Evolutionary conservation across 92 coral and sea anemone species (phyloP).

Genomic region (Plumapathes pennacea): DNA sequence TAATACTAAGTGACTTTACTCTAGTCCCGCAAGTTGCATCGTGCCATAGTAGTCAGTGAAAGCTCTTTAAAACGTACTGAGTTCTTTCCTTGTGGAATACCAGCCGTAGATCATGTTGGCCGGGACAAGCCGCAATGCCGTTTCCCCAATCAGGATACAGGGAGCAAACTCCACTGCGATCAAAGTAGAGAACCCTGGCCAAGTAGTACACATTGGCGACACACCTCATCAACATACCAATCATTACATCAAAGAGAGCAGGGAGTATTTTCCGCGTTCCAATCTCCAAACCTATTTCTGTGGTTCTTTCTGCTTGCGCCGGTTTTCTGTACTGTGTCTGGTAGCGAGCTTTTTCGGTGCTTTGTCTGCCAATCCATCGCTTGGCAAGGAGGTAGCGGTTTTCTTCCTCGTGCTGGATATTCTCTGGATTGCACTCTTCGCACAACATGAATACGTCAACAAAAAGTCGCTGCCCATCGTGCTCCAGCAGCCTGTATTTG

Average conservation of each 20-base stretch:
- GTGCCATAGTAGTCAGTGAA: no score
- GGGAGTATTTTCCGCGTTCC: conserved; percentile 46
- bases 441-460: conserved; percentile 67
- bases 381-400: conserved; percentile 25
- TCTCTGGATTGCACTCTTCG: conserved; percentile 43
- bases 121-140: conserved; percentile 11
- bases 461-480: conserved; percentile 54
- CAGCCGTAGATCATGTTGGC: no score
- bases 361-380: conserved; percentile 14
- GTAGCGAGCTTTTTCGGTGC: conserved; percentile 42
- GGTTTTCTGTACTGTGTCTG: conserved; percentile 18
- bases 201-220: conserved; percentile 21
- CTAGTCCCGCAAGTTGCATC: no score
- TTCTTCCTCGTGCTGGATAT: conserved; percentile 34
- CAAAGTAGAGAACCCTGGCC: conserved; percentile 43
- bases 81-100: no score
- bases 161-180: conserved; percentile 35
- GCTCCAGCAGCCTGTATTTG: conserved; percentile 55
- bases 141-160: not conserved
- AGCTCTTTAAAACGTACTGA: no score
- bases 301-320: conserved; percentile 8
- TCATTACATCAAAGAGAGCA: conserved; percentile 69
- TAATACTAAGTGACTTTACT: no score
- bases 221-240: conserved; percentile 37
- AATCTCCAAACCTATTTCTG: conserved; percentile 40